A percentile compares a stretch with the other conserved stretches of the same genome.
These are phyloP conservation scores for Dryococelus australis DNA, from an alignment of 2,888 invertebrate species.

Conservation along the genomic window DNA sequence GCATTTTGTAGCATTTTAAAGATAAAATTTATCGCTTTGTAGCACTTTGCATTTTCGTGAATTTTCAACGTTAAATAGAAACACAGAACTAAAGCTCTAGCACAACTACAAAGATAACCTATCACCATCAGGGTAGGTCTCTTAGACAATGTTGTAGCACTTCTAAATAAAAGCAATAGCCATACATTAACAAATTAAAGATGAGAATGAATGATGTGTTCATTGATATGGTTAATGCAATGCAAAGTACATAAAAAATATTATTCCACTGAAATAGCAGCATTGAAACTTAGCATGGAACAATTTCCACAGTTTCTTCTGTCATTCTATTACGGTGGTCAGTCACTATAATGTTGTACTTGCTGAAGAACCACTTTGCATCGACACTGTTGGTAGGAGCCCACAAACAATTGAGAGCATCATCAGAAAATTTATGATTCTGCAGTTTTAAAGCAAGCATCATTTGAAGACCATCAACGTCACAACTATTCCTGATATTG, in stretches of 20 bases:
- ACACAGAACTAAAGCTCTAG: not conserved
- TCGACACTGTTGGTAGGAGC: not conserved
- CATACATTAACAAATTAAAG: not conserved
- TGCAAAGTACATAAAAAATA: not conserved
- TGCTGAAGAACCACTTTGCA: not conserved
- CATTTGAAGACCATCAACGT: not conserved
- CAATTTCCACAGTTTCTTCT: slow-evolving; percentile 3
- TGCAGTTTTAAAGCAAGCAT: not conserved
- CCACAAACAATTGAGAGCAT: not conserved
- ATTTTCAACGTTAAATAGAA: not conserved
- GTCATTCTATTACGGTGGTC: not conserved
- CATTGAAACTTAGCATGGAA: slow-evolving; percentile 2
- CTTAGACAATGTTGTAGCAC: not conserved
- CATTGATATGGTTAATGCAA: not conserved
- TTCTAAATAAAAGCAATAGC: not conserved
- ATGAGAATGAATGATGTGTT: not conserved
- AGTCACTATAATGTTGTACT: not conserved
- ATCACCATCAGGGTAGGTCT: not conserved
- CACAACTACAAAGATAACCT: not conserved
- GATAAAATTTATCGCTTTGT: not conserved
- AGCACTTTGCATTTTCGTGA: not conserved
- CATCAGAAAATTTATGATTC: not conserved
- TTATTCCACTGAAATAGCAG: slow-evolving; percentile 6
- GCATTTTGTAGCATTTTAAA: not conserved
- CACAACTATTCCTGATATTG: not conserved